Conservation (phyloP, 2,113 vertebrate genomes). For the Hyla sarda region DNA sequence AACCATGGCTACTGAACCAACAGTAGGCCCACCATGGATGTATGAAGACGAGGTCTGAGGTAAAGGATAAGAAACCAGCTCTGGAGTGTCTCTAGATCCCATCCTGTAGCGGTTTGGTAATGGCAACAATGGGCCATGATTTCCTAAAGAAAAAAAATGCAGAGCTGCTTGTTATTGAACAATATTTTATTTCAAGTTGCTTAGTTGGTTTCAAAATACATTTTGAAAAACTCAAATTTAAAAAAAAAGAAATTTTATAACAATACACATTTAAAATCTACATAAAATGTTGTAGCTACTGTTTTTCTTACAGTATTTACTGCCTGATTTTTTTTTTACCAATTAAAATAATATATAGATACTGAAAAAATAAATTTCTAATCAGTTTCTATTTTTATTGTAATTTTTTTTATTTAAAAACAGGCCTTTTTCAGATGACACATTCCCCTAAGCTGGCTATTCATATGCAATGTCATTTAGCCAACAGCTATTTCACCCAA, state of each 20-base stretch:
- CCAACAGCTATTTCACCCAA: neutral
- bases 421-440: no score
- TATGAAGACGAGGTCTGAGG: slow-evolving; percentile 89
- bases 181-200: no score
- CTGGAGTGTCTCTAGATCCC: slow-evolving; percentile 87
- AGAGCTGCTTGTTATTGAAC: neutral
- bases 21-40: slow-evolving; percentile 82
- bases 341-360: no score
- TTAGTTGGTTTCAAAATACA: no score
- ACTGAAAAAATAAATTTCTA: no score
- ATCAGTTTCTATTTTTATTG: no score
- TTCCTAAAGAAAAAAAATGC: slow-evolving; percentile 73
- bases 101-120: slow-evolving; percentile 91
- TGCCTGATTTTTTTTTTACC: no score
- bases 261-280: neutral
- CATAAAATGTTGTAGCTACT: neutral
- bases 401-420: no score
- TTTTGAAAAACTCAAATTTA: neutral
- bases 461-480: no score
- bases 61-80: slow-evolving; percentile 92
- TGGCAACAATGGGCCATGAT: slow-evolving; percentile 89
- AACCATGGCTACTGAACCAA: slow-evolving; percentile 95
- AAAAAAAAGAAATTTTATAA: neutral
- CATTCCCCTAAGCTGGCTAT: no score
- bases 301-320: neutral